phyloP scores from a whole-genome alignment of 1,140 invertebrate species.

The Panulirus ornatus region DNA sequence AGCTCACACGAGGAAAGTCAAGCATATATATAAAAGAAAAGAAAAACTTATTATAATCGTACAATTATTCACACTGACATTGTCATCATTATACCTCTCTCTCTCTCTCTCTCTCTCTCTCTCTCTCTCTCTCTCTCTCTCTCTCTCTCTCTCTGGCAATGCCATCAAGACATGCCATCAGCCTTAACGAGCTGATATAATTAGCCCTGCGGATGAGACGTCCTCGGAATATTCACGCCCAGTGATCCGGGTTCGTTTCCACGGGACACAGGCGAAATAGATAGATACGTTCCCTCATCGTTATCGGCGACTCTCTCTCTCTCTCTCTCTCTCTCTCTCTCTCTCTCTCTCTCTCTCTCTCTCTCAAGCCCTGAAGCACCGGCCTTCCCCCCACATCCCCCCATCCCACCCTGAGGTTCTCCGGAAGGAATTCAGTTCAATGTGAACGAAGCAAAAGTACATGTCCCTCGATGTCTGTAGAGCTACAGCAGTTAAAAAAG shows the following conservation, averaged over 20 bases:
- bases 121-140: slow-evolving; percentile 6
- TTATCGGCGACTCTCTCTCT: background rate
- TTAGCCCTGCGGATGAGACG: too few species aligned
- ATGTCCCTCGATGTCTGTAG: too few species aligned
- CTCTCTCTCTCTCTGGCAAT: background rate
- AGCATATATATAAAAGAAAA: background rate
- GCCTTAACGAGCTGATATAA: too few species aligned
- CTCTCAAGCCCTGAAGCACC: background rate
- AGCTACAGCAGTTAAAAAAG: too few species aligned
- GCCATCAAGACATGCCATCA: background rate
- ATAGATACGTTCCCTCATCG: too few species aligned
- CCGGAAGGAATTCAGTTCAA: too few species aligned
- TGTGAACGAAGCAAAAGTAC: too few species aligned
- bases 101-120: background rate
- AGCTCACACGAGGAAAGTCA: background rate
- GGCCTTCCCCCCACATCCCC: background rate
- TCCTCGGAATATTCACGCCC: too few species aligned
- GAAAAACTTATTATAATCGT: background rate
- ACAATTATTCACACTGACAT: background rate
- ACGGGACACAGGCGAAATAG: too few species aligned
- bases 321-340: background rate
- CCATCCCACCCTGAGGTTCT: background rate
- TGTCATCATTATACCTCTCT: background rate
- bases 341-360: background rate
- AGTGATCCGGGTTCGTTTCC: too few species aligned